Evolutionary conservation across 2,113 vertebrate species (phyloP).

Genomic region (Noctilio leporinus): DNA sequence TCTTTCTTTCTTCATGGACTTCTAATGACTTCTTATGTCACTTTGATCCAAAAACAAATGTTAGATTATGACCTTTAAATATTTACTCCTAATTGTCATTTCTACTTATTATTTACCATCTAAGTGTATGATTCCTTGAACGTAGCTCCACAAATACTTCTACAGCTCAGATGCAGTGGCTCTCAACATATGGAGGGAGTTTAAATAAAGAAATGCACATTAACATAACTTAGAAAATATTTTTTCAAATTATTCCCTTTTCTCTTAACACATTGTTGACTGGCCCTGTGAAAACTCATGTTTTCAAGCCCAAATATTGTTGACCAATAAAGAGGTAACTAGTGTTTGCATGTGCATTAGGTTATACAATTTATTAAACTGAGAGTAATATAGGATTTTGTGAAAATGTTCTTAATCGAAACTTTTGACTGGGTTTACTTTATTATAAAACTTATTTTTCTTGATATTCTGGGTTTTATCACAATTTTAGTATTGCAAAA

Average conservation of each 20-base stretch:
- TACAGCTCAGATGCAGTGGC: neutral
- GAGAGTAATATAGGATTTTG: too few species aligned
- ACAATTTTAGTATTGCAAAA: too few species aligned
- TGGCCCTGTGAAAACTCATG: too few species aligned
- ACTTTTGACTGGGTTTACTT: too few species aligned
- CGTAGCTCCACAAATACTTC: neutral
- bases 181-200: neutral
- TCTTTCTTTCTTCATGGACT: neutral
- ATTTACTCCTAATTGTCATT: slow-evolving; percentile 52
- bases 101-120: slow-evolving; percentile 28
- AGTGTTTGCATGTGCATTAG: too few species aligned
- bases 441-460: too few species aligned
- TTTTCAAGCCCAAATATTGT: too few species aligned
- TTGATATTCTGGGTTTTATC: too few species aligned
- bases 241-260: neutral
- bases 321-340: too few species aligned
- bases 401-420: too few species aligned
- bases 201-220: neutral
- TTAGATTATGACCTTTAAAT: slow-evolving; percentile 57
- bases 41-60: slow-evolving; percentile 62
- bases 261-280: too few species aligned
- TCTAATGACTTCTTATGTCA: neutral
- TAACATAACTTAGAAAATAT: neutral
- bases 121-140: neutral
- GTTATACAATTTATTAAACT: too few species aligned